A percentile compares a stretch with the other conserved stretches of the same genome.
Evolutionary conservation across 2,888 invertebrate genomes (phyloP).

Genomic region (Nasonovia ribisnigri): DNA sequence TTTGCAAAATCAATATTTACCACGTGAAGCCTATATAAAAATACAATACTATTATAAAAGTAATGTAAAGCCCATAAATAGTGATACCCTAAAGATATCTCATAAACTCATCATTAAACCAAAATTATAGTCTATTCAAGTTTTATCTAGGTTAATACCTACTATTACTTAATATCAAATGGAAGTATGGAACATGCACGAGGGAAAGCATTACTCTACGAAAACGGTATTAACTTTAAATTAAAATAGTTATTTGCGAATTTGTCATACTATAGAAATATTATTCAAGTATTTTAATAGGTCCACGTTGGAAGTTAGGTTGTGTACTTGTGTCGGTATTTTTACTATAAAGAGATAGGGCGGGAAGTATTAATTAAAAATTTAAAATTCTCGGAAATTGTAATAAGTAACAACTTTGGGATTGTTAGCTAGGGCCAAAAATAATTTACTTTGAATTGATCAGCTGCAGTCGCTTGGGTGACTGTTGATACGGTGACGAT

Average conservation of each 20-base stretch:
- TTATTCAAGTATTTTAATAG: not conserved
- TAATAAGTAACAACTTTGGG: not conserved
- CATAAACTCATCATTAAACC: not conserved
- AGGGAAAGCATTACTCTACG: not conserved
- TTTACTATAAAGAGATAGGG: not conserved
- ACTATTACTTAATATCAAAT: not conserved
- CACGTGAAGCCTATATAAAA: not conserved
- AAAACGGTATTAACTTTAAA: not conserved
- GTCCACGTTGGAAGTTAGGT: not conserved
- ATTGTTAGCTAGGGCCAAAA: not conserved
- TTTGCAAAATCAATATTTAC: not conserved
- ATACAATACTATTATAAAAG: not conserved
- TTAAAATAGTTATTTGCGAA: not conserved
- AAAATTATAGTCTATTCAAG: not conserved
- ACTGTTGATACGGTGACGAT: slow-evolving; percentile 1
- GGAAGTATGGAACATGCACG: not conserved
- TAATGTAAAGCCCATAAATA: not conserved
- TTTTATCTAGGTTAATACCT: not conserved
- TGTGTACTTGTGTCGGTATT: not conserved
- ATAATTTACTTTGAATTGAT: slow-evolving; percentile 21
- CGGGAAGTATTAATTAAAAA: not conserved
- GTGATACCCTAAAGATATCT: not conserved
- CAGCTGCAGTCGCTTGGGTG: not conserved
- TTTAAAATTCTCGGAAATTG: not conserved
- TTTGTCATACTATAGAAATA: not conserved